Evolutionary conservation across 2,113 vertebrate genomes (phyloP).

Genomic region (Camelus bactrianus): DNA sequence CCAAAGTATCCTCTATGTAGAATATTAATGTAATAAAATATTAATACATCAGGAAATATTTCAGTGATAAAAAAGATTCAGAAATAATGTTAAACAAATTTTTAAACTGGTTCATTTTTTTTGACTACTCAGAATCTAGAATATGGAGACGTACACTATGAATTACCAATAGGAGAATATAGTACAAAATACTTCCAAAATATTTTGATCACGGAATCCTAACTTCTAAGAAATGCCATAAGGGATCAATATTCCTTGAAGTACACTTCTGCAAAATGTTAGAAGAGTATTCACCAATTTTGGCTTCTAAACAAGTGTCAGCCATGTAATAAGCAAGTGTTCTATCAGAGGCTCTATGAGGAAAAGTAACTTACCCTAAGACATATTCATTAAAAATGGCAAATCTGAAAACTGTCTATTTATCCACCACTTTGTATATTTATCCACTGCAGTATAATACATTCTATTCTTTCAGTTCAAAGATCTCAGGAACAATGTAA

Average conservation of each 20-base stretch:
- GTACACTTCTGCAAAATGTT: not conserved
- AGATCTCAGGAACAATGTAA: not conserved
- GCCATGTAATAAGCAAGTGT: not conserved
- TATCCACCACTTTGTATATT: not conserved
- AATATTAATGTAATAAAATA: not conserved
- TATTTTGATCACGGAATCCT: not conserved
- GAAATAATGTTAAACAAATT: not conserved
- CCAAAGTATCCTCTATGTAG: not conserved
- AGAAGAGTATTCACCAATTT: not conserved
- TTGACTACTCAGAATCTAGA: not conserved
- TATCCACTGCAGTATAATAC: not conserved
- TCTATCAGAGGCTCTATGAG: not conserved
- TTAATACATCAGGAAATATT: not conserved
- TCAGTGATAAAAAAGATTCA: not conserved
- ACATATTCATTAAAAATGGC: not conserved
- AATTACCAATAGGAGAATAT: not conserved
- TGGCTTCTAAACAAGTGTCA: not conserved
- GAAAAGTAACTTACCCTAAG: not conserved
- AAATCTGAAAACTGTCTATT: not conserved
- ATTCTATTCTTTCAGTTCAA: not conserved
- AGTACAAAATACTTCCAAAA: slow-evolving; percentile 24
- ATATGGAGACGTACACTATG: not conserved
- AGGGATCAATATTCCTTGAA: not conserved
- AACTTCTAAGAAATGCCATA: not conserved
- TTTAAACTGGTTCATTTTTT: slow-evolving; percentile 21